Conservation (phyloP, 2,113 vertebrate genomes). For the Rutilus rutilus region DNA sequence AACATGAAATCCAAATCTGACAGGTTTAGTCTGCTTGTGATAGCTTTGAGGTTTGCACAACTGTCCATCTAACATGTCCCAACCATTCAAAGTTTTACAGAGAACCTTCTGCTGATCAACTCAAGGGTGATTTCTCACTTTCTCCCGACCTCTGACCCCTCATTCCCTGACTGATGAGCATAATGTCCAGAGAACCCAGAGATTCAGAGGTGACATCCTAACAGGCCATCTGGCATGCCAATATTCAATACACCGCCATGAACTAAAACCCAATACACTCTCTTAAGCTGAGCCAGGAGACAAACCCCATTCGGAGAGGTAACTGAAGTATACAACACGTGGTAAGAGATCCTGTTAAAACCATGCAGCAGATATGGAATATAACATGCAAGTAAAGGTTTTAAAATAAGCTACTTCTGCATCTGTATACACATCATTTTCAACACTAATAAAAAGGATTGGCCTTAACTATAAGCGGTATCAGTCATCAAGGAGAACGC, state of each 20-base stretch:
- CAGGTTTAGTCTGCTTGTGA: not conserved
- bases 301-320: not conserved
- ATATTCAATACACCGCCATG: not conserved
- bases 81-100: not conserved
- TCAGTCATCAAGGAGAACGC: not conserved
- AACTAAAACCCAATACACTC: not conserved
- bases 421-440: not conserved
- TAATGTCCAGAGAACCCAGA: not conserved
- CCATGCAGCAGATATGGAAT: not conserved
- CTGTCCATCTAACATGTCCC: not conserved
- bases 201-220: not conserved
- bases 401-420: not conserved
- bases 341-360: not conserved
- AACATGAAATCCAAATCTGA: not conserved
- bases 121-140: not conserved
- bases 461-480: not conserved
- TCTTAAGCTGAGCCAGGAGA: not conserved
- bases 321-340: not conserved
- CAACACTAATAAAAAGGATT: not conserved
- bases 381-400: not conserved
- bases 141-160: conserved; percentile 7
- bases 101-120: not conserved
- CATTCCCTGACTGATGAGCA: not conserved
- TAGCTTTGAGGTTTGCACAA: not conserved
- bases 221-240: conserved; percentile 7